A percentile compares a stretch with the other conserved stretches of the same genome.
These are phyloP conservation scores for Cotesia congregata DNA, from an alignment of 2,888 invertebrate species.

Conservation along the genomic window DNA sequence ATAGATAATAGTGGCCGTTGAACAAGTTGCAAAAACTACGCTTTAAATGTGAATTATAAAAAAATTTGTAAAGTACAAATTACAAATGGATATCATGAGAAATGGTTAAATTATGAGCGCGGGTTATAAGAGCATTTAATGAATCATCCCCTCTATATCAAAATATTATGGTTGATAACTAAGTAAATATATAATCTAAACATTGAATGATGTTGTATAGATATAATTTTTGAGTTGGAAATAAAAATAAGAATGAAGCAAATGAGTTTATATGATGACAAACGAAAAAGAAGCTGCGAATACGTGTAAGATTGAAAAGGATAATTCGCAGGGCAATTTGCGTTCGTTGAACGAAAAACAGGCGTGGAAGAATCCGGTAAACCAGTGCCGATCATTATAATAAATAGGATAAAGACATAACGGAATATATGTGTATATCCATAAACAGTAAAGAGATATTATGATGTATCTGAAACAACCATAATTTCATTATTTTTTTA, in stretches of 20 bases:
- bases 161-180: constrained; percentile 53
- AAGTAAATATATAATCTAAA: constrained; percentile 39
- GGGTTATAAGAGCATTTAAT: constrained; percentile 62
- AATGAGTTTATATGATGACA: constrained; percentile 35
- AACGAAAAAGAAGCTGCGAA: constrained; percentile 29
- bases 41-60: neutral
- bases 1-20: constrained; percentile 7
- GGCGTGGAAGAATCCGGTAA: constrained; percentile 58
- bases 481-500: neutral
- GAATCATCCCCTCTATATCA: constrained; percentile 57
- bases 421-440: constrained; percentile 56
- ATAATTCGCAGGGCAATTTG: constrained; percentile 56
- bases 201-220: constrained; percentile 48
- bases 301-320: constrained; percentile 29
- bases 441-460: constrained; percentile 49
- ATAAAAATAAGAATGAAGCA: neutral
- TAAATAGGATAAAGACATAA: constrained; percentile 63
- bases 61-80: constrained; percentile 13
- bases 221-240: neutral
- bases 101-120: constrained; percentile 3
- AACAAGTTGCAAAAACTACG: neutral
- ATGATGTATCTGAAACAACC: neutral
- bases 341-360: constrained; percentile 59
- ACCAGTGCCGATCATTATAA: constrained; percentile 57
- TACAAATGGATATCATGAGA: constrained; percentile 29